Conservation (phyloP, 2,113 vertebrate species). For the Notiomystis cincta region DNA sequence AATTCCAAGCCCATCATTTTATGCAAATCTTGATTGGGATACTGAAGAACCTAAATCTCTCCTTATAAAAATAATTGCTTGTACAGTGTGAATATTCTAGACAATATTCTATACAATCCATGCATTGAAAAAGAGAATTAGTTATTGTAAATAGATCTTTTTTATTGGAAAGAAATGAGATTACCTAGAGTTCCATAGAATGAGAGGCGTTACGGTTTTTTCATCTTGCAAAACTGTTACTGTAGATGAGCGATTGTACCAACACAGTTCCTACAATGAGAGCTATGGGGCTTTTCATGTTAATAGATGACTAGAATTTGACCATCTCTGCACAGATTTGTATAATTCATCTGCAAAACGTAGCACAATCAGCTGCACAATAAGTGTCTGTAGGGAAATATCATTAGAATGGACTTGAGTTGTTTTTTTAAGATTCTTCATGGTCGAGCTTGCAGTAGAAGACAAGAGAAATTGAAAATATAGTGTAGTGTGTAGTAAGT, state of each 20-base stretch:
- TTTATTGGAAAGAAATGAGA: not conserved
- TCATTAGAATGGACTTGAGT: not conserved
- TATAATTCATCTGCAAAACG: not conserved
- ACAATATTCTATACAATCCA: not conserved
- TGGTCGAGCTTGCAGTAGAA: not conserved
- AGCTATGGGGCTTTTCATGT: not conserved
- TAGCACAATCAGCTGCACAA: not conserved
- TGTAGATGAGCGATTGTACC: not conserved
- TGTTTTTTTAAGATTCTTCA: not conserved
- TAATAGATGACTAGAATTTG: not conserved
- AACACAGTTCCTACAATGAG: not conserved
- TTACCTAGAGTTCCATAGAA: not conserved
- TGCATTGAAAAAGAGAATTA: not conserved
- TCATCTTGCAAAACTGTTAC: not conserved
- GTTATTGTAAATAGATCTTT: not conserved
- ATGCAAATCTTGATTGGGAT: not conserved
- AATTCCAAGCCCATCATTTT: not conserved
- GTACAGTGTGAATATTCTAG: not conserved
- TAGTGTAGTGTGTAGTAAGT: not conserved
- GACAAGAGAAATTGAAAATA: not conserved
- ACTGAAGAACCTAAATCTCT: not conserved
- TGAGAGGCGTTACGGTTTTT: not conserved
- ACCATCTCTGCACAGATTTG: not conserved
- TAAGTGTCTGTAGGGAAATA: not conserved
- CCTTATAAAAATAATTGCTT: not conserved